A percentile compares a stretch with the other conserved stretches of the same genome.
These are phyloP conservation scores for Oryzias melastigma DNA, from an alignment of 2,113 vertebrate genomes.

Conservation along the genomic window DNA sequence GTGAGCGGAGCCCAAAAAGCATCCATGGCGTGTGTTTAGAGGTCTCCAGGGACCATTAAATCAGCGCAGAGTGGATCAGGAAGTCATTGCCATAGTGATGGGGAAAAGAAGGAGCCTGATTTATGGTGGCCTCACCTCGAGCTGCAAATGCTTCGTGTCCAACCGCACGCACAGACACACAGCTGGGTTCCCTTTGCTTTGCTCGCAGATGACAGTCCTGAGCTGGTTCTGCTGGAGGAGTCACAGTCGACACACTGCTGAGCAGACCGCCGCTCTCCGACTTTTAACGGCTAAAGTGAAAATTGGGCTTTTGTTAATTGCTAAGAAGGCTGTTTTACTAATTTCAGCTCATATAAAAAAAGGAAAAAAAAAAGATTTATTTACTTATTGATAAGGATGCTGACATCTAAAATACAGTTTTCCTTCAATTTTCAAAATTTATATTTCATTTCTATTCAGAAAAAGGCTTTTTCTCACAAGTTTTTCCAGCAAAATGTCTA, in stretches of 20 bases:
- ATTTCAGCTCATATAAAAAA: too few relatives aligned
- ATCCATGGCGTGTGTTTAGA: conserved; percentile 66
- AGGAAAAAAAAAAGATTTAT: too few relatives aligned
- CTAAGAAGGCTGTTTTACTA: too few relatives aligned
- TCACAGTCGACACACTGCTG: neutral
- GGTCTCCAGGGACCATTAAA: conserved; percentile 68
- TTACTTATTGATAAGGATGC: too few relatives aligned
- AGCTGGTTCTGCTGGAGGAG: conserved; percentile 15
- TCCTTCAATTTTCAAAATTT: too few relatives aligned
- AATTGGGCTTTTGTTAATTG: too few relatives aligned
- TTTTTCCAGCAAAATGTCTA: too few relatives aligned
- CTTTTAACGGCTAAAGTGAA: too few relatives aligned
- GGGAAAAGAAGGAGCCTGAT: conserved; percentile 43
- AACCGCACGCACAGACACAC: conserved; percentile 37
- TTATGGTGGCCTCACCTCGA: conserved; percentile 45
- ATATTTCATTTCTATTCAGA: too few relatives aligned
- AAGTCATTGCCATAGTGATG: conserved; percentile 69
- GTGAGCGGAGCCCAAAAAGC: conserved; percentile 63
- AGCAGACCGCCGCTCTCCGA: too few relatives aligned
- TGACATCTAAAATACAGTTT: too few relatives aligned
- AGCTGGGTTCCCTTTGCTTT: conserved; percentile 14
- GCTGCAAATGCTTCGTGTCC: conserved; percentile 59
- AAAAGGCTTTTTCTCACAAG: too few relatives aligned
- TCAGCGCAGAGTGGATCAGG: conserved; percentile 74
- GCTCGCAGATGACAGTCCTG: conserved; percentile 22